A percentile compares a stretch with the other conserved stretches of the same genome.
These are phyloP conservation scores for Kryptopterus vitreolus DNA, from an alignment of 2,797 vertebrate species.

Conservation along the genomic window DNA sequence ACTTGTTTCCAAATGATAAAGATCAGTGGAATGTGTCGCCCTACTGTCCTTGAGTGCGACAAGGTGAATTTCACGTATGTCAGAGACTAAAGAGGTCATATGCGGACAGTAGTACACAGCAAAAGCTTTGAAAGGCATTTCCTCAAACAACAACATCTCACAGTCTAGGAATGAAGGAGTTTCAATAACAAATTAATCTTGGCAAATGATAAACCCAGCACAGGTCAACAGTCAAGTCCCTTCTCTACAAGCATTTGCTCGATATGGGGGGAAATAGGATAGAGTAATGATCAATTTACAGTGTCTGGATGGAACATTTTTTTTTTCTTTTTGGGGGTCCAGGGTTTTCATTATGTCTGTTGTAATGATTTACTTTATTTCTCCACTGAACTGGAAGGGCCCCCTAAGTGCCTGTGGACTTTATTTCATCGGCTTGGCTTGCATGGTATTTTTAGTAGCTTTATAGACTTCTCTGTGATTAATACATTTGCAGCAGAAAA, in stretches of 20 bases:
- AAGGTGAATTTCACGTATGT: slow-evolving; percentile 40
- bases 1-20: slow-evolving; percentile 53
- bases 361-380: slow-evolving; percentile 49
- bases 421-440: slow-evolving; percentile 15
- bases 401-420: slow-evolving; percentile 6
- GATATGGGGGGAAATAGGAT: slow-evolving; percentile 33
- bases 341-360: slow-evolving; percentile 29
- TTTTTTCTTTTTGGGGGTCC: slow-evolving; percentile 37
- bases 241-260: slow-evolving; percentile 23
- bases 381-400: slow-evolving; percentile 54
- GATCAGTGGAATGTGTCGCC: slow-evolving; percentile 37
- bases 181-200: slow-evolving; percentile 48
- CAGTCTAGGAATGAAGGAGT: slow-evolving; percentile 50
- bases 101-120: slow-evolving; percentile 32
- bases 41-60: slow-evolving; percentile 28
- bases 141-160: slow-evolving; percentile 42
- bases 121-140: slow-evolving; percentile 54
- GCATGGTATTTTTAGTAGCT: background rate
- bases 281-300: slow-evolving; percentile 22
- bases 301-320: slow-evolving; percentile 21
- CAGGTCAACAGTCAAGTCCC: slow-evolving; percentile 36
- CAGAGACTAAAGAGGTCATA: slow-evolving; percentile 25
- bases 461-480: slow-evolving; percentile 5
- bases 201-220: slow-evolving; percentile 43
- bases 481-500: background rate